Evolutionary conservation across 2,888 invertebrate species (phyloP), one percentile per base, ranked within the genome.

Genomic region (Seira musarum): DNA sequence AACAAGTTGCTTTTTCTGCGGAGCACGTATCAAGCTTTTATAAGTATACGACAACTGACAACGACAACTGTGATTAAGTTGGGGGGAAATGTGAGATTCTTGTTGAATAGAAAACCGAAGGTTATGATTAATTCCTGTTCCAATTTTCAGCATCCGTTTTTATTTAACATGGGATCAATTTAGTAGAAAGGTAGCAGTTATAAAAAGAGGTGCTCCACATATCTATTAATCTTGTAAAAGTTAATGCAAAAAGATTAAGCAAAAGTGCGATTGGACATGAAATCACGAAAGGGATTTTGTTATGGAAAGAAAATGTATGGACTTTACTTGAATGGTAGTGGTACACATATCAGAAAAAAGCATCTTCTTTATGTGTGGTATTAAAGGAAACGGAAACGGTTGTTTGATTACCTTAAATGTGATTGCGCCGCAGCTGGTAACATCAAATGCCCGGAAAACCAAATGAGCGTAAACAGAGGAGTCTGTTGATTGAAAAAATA

Each of bases 361-460:
- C 60, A 60, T 53, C 49, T 13, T 21, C 17, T 60, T 60, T 60
- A 60, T 60, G 60, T 60, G 60, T 21, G 21, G 60, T 21, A 60
- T 60, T 22, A 57, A 66, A 68, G 57, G 61, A 74, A 65, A 46
- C 35, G 67, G 65, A 68, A 76, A 76, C 72, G 66, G 75, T 22
- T 80, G 57, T 57, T 75, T 78, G 92, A 93, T 94, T 91, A 98
- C 98, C 93, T 97, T 94, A 92, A 98, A 98, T 90, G 96, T 98
- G 91, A 98, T 96, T 88, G 96, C 95, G 84, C 98, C 98, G 89
- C 95, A 97, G 91, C 96, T 95, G 91, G 98, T 97, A 87, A 97
- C 96, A 90, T 98, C 98, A 90, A 98, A 98, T 85, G 98, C 97
- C 91, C 97, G 97, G 93, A 98, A 98, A 91, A 98, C 98, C 92